These are phyloP conservation scores for Arenicola marina DNA, from an alignment of 2,888 invertebrate genomes.

Conservation along the genomic window DNA sequence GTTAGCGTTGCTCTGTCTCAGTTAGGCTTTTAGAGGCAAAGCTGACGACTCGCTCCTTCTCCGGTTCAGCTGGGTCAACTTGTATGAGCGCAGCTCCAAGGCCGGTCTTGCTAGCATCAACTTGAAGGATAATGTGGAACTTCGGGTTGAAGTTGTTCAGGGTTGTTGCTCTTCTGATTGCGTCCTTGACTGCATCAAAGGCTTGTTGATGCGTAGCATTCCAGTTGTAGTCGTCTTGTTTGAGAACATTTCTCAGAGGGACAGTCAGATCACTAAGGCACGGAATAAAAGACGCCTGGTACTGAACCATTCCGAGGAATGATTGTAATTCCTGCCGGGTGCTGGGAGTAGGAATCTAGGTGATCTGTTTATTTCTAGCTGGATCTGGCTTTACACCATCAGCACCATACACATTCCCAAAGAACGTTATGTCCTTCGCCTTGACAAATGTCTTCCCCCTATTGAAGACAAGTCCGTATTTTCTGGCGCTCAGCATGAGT, in stretches of 20 bases:
- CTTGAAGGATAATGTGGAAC: not conserved
- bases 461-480: slow-evolving; percentile 7
- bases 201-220: not conserved
- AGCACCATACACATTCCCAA: slow-evolving; percentile 18
- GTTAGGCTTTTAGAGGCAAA: slow-evolving; percentile 21
- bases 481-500: not conserved
- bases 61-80: slow-evolving; percentile 14
- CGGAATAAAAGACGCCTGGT: slow-evolving; percentile 22
- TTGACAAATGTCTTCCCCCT: not conserved
- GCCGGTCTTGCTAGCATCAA: slow-evolving; percentile 17
- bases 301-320: slow-evolving; percentile 25
- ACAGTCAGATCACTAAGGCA: slow-evolving; percentile 12
- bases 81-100: slow-evolving; percentile 27
- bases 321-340: slow-evolving; percentile 18
- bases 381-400: slow-evolving; percentile 28
- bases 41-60: slow-evolving; percentile 13
- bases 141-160: not conserved
- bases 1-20: slow-evolving; percentile 19
- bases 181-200: not conserved
- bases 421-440: slow-evolving; percentile 19
- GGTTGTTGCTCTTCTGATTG: not conserved
- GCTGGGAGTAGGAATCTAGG: slow-evolving; percentile 16
- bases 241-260: not conserved
- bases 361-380: slow-evolving; percentile 17
- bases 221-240: not conserved